Evolutionary conservation across 2,888 invertebrate species (phyloP).

Genomic region (Tachina grossa): DNA sequence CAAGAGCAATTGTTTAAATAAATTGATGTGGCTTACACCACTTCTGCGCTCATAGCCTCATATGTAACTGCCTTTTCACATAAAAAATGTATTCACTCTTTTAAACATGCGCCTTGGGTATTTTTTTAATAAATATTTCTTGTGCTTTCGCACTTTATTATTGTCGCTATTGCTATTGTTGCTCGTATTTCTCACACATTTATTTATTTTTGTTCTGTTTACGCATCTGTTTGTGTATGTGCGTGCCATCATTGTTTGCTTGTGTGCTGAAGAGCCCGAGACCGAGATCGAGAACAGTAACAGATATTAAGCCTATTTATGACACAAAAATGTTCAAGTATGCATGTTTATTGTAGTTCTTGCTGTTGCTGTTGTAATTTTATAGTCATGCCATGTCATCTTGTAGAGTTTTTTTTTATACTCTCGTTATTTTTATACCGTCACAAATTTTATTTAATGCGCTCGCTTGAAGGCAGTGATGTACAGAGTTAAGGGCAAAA

Average conservation of each 20-base stretch:
- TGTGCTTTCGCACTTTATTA: constrained; percentile 47
- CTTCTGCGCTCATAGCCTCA: too few relatives aligned
- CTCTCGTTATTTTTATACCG: constrained; percentile 42
- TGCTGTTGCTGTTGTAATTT: constrained; percentile 24
- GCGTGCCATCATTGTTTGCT: not conserved
- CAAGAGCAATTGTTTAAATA: too few relatives aligned
- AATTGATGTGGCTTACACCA: too few relatives aligned
- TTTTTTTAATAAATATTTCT: constrained; percentile 17
- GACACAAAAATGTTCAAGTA: constrained; percentile 33
- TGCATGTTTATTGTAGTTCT: constrained; percentile 13
- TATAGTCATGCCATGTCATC: constrained; percentile 34
- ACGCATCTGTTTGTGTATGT: not conserved
- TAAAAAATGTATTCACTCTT: not conserved
- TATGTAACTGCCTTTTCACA: not conserved
- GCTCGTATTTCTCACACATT: constrained; percentile 28
- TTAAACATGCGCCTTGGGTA: not conserved
- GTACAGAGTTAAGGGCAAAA: constrained; percentile 29
- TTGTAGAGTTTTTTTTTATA: constrained; percentile 27
- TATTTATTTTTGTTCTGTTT: constrained; percentile 30
- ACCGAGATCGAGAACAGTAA: constrained; percentile 32
- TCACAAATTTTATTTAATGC: constrained; percentile 32
- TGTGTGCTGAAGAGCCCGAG: constrained; percentile 7
- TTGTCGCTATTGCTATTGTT: constrained; percentile 32
- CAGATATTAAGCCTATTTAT: constrained; percentile 59
- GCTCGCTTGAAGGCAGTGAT: constrained; percentile 24